Conservation (phyloP, 1,140 invertebrate species). For the Zaprionus ghesquierei region DNA sequence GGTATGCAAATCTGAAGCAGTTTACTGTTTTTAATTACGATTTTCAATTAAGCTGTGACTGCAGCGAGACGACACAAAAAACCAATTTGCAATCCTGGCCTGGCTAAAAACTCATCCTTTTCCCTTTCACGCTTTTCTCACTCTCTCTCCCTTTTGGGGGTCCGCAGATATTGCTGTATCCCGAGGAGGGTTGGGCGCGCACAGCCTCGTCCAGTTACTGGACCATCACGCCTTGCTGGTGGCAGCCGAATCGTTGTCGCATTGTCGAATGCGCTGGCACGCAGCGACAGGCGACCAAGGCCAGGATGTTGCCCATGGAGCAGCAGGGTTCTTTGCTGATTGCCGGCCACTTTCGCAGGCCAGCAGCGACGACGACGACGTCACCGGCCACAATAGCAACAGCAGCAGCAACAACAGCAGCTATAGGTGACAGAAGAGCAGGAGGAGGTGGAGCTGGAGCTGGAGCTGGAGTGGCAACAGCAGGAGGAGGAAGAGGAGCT, state of each 20-base stretch:
- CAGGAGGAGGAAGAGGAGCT: neutral
- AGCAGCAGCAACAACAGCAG: conserved; percentile 29
- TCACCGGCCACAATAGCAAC: neutral
- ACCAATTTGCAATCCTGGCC: conserved; percentile 73
- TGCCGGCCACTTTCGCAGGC: conserved; percentile 89
- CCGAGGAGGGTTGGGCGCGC: conserved; percentile 93
- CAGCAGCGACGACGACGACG: conserved; percentile 38
- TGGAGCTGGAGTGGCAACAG: neutral
- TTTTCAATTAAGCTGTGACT: conserved; percentile 71
- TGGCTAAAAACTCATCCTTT: conserved; percentile 42
- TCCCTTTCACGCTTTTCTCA: conserved; percentile 16
- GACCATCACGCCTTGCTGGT: conserved; percentile 93
- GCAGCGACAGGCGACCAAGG: conserved; percentile 90
- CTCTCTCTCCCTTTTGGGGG: conserved; percentile 7
- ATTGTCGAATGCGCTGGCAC: conserved; percentile 92
- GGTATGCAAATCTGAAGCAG: conserved; percentile 41
- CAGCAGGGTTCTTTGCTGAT: conserved; percentile 89
- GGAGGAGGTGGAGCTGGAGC: neutral
- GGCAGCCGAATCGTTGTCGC: conserved; percentile 91
- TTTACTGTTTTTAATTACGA: conserved; percentile 74
- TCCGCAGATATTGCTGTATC: conserved; percentile 89
- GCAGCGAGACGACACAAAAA: conserved; percentile 55
- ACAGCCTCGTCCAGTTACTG: conserved; percentile 93
- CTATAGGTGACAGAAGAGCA: conserved; percentile 33
- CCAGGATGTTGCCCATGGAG: conserved; percentile 90